A percentile compares a stretch with the other conserved stretches of the same genome.
These are phyloP conservation scores for Diaperis boleti DNA, from an alignment of 2,888 invertebrate genomes.

Conservation along the genomic window DNA sequence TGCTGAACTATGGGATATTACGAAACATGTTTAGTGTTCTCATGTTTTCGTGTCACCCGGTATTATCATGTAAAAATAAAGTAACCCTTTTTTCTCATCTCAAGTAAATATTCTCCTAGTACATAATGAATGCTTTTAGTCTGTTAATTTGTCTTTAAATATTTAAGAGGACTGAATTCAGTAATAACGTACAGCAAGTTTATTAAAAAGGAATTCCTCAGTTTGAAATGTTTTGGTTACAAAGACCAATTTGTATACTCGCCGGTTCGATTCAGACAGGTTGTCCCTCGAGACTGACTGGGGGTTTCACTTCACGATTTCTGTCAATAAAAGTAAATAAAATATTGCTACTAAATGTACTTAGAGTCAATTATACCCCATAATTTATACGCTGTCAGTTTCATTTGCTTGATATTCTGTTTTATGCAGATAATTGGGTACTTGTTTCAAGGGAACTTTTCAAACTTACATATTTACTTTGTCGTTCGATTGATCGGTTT, in stretches of 20 bases:
- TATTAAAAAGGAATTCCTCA: no score
- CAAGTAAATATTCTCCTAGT: no score
- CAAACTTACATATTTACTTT: constrained; percentile 27
- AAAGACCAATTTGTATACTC: constrained; percentile 35
- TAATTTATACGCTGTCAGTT: constrained; percentile 44
- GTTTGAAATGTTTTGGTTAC: constrained; percentile 39
- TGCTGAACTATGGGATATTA: no score
- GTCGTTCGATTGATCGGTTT: constrained; percentile 25
- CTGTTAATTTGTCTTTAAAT: no score
- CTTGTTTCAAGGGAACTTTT: constrained; percentile 3
- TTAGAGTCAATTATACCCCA: constrained; percentile 42
- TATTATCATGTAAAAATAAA: no score
- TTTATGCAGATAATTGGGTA: constrained; percentile 41
- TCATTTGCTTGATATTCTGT: constrained; percentile 44
- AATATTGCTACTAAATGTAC: constrained; percentile 42
- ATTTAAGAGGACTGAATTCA: no score
- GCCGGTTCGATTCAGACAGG: constrained; percentile 36
- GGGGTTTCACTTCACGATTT: constrained; percentile 44
- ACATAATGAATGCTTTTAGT: no score
- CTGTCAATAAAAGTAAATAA: constrained; percentile 45
- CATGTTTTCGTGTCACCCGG: no score
- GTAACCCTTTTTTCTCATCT: no score
- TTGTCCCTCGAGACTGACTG: constrained; percentile 42
- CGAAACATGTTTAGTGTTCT: no score
- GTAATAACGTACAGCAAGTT: no score